Percentiles rank a stretch among this genome's conserved stretches.
Evolutionary conservation across 2,888 invertebrate species (phyloP).

Genomic region (Macropis europaea): DNA sequence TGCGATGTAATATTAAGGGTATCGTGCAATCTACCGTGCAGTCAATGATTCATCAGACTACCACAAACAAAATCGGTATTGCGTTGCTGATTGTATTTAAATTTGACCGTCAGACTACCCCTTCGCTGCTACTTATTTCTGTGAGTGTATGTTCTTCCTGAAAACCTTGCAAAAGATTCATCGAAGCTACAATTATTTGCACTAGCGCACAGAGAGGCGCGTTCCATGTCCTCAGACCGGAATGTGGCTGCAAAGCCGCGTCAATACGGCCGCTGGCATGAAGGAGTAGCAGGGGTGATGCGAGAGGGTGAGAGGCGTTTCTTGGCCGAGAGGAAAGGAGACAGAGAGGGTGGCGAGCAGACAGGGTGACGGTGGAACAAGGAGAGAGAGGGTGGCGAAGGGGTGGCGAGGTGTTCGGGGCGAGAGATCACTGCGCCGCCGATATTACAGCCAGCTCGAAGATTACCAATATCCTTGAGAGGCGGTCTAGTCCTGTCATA

Average conservation of each 20-base stretch:
- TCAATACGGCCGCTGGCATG: slow-evolving; percentile 73
- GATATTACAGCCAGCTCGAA: slow-evolving; percentile 78
- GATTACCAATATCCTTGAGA: slow-evolving; percentile 80
- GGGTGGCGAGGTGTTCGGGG: slow-evolving; percentile 63
- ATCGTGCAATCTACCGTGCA: too few species aligned
- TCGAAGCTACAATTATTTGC: too few species aligned
- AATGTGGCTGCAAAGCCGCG: slow-evolving; percentile 74
- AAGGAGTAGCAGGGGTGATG: slow-evolving; percentile 39
- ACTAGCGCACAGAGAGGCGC: too few species aligned
- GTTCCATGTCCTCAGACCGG: slow-evolving; percentile 68
- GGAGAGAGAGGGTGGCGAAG: slow-evolving; percentile 13
- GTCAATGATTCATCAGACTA: too few species aligned
- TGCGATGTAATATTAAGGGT: too few species aligned
- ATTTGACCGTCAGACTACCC: too few species aligned
- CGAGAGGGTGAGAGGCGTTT: slow-evolving; percentile 47
- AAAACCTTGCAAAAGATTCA: too few species aligned
- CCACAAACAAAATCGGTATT: too few species aligned
- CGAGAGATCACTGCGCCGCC: slow-evolving; percentile 78
- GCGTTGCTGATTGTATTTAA: too few species aligned
- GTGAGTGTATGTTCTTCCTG: too few species aligned
- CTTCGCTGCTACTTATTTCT: too few species aligned
- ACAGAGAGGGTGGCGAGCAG: slow-evolving; percentile 32
- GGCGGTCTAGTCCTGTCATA: slow-evolving; percentile 78
- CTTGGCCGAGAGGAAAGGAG: slow-evolving; percentile 29
- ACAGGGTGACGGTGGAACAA: slow-evolving; percentile 17